Percentiles rank a stretch among this genome's conserved stretches.
Conservation (phyloP, 2,113 vertebrate species). For the Alaudala cheleensis region DNA sequence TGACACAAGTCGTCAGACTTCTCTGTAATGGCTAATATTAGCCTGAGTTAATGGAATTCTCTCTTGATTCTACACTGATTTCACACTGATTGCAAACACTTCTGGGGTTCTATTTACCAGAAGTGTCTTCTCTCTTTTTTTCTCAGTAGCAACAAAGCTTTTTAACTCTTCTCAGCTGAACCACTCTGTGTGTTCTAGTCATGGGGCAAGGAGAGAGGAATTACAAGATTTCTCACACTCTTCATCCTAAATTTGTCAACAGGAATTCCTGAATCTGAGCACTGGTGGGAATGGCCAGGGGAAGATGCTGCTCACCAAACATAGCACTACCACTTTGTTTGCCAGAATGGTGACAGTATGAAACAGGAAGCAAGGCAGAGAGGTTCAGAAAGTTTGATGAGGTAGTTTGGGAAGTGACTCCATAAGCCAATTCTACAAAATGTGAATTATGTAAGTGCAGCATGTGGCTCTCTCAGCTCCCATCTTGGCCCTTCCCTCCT, state of each 20-base stretch:
- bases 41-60: background rate
- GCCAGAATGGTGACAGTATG: background rate
- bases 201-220: background rate
- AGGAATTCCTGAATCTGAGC: background rate
- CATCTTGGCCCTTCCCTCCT: background rate
- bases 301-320: background rate
- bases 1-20: background rate
- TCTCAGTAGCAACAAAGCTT: background rate
- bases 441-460: background rate
- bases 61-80: background rate
- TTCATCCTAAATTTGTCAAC: background rate
- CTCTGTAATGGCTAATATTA: background rate
- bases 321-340: rapidly evolving
- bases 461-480: background rate
- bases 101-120: background rate
- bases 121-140: background rate
- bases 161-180: background rate
- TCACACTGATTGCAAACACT: background rate
- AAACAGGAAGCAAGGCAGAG: background rate
- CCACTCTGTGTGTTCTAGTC: background rate
- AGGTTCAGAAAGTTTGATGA: background rate
- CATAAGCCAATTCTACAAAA: background rate
- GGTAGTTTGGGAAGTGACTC: background rate
- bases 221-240: background rate
- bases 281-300: background rate